Evolutionary conservation across 2,797 vertebrate genomes (phyloP).

Genomic region (Crocodylus rhombifer): DNA sequence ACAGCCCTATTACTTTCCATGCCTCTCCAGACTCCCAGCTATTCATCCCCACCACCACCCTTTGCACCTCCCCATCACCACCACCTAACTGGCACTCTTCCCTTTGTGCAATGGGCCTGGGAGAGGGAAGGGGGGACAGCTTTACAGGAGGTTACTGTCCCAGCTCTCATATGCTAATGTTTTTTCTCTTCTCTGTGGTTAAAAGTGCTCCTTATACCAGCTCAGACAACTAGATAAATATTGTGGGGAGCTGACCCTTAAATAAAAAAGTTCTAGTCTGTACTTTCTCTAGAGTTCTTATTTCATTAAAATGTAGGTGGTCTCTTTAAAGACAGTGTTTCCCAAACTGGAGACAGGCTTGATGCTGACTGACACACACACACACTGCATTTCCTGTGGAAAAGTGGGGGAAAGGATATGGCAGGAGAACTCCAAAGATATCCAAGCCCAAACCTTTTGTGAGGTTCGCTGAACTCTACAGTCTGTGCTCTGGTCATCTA

Average conservation of each 20-base stretch:
- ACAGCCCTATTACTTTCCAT: constrained; percentile 15
- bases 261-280: constrained; percentile 37
- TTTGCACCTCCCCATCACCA: too few relatives aligned
- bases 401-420: constrained; percentile 38
- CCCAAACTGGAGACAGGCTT: neutral
- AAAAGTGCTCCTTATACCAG: neutral
- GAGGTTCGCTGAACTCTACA: neutral
- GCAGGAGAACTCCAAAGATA: constrained; percentile 44
- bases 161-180: constrained; percentile 25
- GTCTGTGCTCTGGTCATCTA: neutral
- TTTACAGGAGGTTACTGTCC: constrained; percentile 34
- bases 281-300: constrained; percentile 46
- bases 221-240: constrained; percentile 61
- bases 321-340: constrained; percentile 49
- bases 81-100: constrained; percentile 16
- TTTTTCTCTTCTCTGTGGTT: constrained; percentile 1
- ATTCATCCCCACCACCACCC: too few relatives aligned
- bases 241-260: constrained; percentile 55
- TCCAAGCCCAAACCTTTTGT: constrained; percentile 28
- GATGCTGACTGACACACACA: neutral
- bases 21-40: neutral
- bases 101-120: neutral
- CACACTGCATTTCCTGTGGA: constrained; percentile 32
- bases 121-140: neutral
- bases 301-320: constrained; percentile 67